Conservation (phyloP, 2,888 invertebrate genomes). For the Sphinx pinastri region DNA sequence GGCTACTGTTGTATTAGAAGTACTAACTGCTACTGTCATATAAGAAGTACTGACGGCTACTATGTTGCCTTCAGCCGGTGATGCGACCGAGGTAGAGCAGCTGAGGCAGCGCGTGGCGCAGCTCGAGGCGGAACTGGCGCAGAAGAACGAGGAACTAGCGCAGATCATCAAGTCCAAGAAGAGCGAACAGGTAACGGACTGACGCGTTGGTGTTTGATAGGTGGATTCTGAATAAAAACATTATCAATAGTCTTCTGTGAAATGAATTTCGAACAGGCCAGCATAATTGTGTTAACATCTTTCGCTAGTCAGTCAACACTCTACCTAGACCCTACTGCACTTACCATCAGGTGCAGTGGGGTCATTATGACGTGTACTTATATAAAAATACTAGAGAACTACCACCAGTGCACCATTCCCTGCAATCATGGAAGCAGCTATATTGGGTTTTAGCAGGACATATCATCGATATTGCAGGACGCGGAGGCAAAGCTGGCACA, state of each 20-base stretch:
- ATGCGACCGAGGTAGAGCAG: slow-evolving; percentile 90
- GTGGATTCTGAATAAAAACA: not conserved
- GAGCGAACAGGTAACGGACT: slow-evolving; percentile 67
- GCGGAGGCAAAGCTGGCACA: slow-evolving; percentile 89
- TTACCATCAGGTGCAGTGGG: too few relatives aligned
- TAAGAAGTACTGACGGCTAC: not conserved
- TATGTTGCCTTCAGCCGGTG: slow-evolving; percentile 81
- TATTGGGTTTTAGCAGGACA: slow-evolving; percentile 24
- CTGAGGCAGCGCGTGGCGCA: slow-evolving; percentile 92
- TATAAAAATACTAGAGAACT: too few relatives aligned
- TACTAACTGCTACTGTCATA: slow-evolving; percentile 84
- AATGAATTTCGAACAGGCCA: too few relatives aligned
- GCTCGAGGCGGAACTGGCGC: slow-evolving; percentile 91
- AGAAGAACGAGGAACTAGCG: slow-evolving; percentile 92
- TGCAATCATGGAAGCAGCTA: not conserved
- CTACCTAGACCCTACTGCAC: too few relatives aligned
- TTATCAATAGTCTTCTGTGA: too few relatives aligned
- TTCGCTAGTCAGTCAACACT: too few relatives aligned
- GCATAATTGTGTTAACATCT: too few relatives aligned
- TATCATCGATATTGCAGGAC: slow-evolving; percentile 53
- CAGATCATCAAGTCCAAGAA: slow-evolving; percentile 78
- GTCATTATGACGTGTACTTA: too few relatives aligned
- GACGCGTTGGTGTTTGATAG: not conserved
- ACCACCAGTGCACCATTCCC: too few relatives aligned
- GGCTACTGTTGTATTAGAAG: slow-evolving; percentile 85